phyloP scores from a whole-genome alignment of 2,113 vertebrate species.

The Plectropomus leopardus region DNA sequence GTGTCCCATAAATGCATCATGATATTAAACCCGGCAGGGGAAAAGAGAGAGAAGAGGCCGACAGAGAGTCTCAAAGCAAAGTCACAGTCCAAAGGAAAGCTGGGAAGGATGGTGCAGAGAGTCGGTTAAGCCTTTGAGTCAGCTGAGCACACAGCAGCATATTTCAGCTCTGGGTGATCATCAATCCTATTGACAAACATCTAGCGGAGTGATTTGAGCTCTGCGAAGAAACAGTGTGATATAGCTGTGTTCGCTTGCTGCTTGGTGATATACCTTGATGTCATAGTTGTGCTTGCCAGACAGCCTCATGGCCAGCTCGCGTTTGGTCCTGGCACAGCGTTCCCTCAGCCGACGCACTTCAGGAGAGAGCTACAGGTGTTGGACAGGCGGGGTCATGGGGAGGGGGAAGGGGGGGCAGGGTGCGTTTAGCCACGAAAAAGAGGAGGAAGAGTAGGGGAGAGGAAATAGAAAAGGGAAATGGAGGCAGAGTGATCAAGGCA shows the following conservation, averaged over 20 bases:
- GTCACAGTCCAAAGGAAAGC: slow-evolving; percentile 58
- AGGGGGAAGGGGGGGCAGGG: slow-evolving; percentile 19
- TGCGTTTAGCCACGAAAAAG: slow-evolving; percentile 46
- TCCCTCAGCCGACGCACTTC: slow-evolving; percentile 94
- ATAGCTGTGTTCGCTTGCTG: slow-evolving; percentile 30
- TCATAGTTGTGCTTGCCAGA: slow-evolving; percentile 92
- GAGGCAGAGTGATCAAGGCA: slow-evolving; percentile 81
- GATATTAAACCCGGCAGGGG: slow-evolving; percentile 50
- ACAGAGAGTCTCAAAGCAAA: slow-evolving; percentile 58
- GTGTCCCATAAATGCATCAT: slow-evolving; percentile 44
- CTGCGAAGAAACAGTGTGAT: slow-evolving; percentile 27
- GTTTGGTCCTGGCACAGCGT: slow-evolving; percentile 92
- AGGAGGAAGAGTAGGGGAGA: slow-evolving; percentile 30
- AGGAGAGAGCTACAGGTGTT: slow-evolving; percentile 89
- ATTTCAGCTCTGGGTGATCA: slow-evolving; percentile 49
- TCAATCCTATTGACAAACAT: slow-evolving; percentile 38
- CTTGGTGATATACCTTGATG: slow-evolving; percentile 89
- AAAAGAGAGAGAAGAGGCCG: slow-evolving; percentile 13
- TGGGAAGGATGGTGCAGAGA: slow-evolving; percentile 39
- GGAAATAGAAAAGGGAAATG: slow-evolving; percentile 52
- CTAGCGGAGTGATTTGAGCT: slow-evolving; percentile 28
- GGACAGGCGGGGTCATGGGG: slow-evolving; percentile 27
- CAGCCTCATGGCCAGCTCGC: slow-evolving; percentile 91
- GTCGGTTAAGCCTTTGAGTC: slow-evolving; percentile 53
- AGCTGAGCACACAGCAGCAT: slow-evolving; percentile 55